A percentile compares a stretch with the other conserved stretches of the same genome.
Conservation (phyloP, 2,113 vertebrate species). For the Vombatus ursinus region DNA sequence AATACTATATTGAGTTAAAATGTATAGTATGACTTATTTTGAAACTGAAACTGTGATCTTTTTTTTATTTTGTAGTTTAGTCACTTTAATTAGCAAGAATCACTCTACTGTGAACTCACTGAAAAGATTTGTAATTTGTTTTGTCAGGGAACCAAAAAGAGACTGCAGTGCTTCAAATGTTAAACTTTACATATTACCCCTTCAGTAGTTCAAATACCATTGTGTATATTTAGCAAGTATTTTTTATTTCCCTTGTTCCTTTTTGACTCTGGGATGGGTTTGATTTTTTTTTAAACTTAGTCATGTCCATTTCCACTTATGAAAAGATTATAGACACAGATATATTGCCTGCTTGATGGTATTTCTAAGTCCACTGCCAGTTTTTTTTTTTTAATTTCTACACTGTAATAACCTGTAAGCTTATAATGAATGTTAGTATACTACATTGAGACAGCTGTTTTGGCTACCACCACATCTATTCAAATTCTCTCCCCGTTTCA, state of each 20-base stretch:
- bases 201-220: background rate
- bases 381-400: background rate
- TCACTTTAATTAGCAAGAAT: background rate
- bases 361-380: background rate
- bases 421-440: background rate
- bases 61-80: background rate
- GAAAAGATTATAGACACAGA: background rate
- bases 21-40: background rate
- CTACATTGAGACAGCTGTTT: background rate
- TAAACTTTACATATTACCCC: background rate
- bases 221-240: background rate
- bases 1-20: background rate
- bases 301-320: background rate
- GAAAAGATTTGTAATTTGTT: background rate
- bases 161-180: background rate
- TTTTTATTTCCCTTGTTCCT: background rate
- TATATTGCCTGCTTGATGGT: background rate
- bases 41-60: background rate
- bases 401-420: background rate
- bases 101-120: background rate
- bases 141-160: background rate
- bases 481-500: background rate
- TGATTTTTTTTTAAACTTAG: background rate
- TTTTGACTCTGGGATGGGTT: background rate
- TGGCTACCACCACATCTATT: background rate